Evolutionary conservation across 2,113 vertebrate genomes (phyloP), one percentile per base, ranked within the genome.

Genomic region (Physeter macrocephalus): DNA sequence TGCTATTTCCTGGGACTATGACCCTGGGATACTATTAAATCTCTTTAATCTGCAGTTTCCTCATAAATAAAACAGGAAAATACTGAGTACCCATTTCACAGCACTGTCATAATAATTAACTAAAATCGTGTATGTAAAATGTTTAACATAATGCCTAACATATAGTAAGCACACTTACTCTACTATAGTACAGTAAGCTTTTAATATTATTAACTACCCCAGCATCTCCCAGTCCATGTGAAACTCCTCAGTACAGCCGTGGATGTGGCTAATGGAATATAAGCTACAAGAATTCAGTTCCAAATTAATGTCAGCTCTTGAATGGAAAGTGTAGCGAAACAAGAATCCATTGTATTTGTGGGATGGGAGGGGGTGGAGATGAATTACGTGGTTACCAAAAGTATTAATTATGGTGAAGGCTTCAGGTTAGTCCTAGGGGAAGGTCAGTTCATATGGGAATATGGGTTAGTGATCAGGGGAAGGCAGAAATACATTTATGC

Each of bases 321-420:
- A 78, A 29, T 64, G 66, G 57, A 74, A 80, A 91, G 52, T 46
- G 21, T 23, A 54, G 43, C 92, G 57, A 97, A 97, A 80, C 1
- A 83, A 84, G 54, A 72, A 90, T 86, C 78, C 43, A 93, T 74
- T 80, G 88, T 36, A 54, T 49, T 41, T 57, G n/a, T 84, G 41
- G 41, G 67, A 14, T 75, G n/a, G 39, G 43, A 77, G 54, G 10
- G 43, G 10, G 54, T 67, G 8, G 43, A 95, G 59, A 93, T 81
- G 62, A 83, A 97, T 95, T 93, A 43, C 67, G 69, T 95, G 62
- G 62, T 8, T 43, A 87, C 85, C 74, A 36, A 46, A 95, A 71
- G 31, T 96, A 96, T 97, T 97, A 94, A 97, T 96, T 95, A 96
- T 62, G 11, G 64, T 36, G 84, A 96, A 82, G 74, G 66, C n/a